Evolutionary conservation across 2,888 invertebrate genomes (phyloP).

Genomic region (Diarsia brunnea): DNA sequence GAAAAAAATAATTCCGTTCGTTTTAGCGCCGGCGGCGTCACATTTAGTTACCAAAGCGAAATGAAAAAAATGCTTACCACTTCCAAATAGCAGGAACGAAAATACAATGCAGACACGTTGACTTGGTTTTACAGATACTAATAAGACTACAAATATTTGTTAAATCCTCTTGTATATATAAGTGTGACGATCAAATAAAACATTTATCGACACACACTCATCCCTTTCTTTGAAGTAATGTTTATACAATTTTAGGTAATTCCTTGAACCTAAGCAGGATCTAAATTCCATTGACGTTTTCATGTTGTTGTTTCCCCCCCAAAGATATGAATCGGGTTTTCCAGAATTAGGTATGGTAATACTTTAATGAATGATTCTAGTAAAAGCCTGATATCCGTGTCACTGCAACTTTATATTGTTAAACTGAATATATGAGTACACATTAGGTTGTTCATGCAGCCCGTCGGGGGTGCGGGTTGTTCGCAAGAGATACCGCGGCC

Average conservation of each 20-base stretch:
- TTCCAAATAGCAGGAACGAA: neutral
- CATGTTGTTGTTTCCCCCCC: conserved; percentile 13
- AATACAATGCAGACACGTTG: conserved; percentile 1
- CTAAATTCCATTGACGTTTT: conserved; percentile 8
- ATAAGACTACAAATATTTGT: conserved; percentile 7
- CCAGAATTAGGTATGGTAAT: conserved; percentile 11
- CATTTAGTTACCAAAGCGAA: neutral
- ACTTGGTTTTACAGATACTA: conserved; percentile 18
- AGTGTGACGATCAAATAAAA: conserved; percentile 12
- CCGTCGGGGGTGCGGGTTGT: too few relatives aligned
- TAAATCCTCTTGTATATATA: conserved; percentile 31
- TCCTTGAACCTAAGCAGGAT: conserved; percentile 27
- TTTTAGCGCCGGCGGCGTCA: too few relatives aligned
- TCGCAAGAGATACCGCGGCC: too few relatives aligned
- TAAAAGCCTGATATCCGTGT: neutral
- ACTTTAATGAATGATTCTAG: neutral
- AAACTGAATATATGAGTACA: neutral
- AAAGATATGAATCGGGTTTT: conserved; percentile 35
- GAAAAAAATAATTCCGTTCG: too few relatives aligned
- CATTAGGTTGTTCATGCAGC: neutral
- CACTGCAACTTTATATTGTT: neutral
- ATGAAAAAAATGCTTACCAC: conserved; percentile 7
- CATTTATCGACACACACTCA: conserved; percentile 18
- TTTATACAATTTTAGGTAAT: conserved; percentile 5
- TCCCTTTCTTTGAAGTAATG: conserved; percentile 32